phyloP scores from a whole-genome alignment of 2,888 invertebrate species.

The Aricia artaxerxes region DNA sequence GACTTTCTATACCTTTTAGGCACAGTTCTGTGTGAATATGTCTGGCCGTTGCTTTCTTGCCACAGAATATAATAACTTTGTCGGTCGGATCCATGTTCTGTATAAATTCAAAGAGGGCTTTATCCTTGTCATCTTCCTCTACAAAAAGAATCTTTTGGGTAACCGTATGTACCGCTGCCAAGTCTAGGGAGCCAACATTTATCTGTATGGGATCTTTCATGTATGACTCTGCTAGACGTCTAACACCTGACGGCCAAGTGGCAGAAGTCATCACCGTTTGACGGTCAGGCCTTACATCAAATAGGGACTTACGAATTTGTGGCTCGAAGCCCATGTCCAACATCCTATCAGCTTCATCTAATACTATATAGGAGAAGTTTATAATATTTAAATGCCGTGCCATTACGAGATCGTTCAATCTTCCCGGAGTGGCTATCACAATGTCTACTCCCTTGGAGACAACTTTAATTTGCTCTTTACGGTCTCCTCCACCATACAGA shows the following conservation, averaged over 20 bases:
- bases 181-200: conserved; percentile 92
- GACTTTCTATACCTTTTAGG: conserved; percentile 84
- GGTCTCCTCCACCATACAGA: conserved; percentile 94
- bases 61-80: conserved; percentile 95
- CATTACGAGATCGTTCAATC: conserved; percentile 93
- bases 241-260: conserved; percentile 95
- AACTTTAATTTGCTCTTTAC: conserved; percentile 87
- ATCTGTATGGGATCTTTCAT: conserved; percentile 95
- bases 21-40: conserved; percentile 90
- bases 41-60: conserved; percentile 91
- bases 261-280: conserved; percentile 99
- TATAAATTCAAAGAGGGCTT: conserved; percentile 85
- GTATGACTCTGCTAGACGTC: conserved; percentile 91
- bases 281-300: conserved; percentile 91
- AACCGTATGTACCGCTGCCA: conserved; percentile 94
- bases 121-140: conserved; percentile 85
- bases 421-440: conserved; percentile 96
- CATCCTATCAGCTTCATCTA: conserved; percentile 97
- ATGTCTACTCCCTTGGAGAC: conserved; percentile 93
- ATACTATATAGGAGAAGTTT: conserved; percentile 91
- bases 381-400: conserved; percentile 86
- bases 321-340: conserved; percentile 93
- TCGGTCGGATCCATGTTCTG: conserved; percentile 85
- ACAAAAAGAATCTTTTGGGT: conserved; percentile 89
- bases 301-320: conserved; percentile 90